Evolutionary conservation across 2,888 invertebrate genomes (phyloP), one percentile per base, ranked within the genome.

Genomic region (Aleiodes leptofemur): DNA sequence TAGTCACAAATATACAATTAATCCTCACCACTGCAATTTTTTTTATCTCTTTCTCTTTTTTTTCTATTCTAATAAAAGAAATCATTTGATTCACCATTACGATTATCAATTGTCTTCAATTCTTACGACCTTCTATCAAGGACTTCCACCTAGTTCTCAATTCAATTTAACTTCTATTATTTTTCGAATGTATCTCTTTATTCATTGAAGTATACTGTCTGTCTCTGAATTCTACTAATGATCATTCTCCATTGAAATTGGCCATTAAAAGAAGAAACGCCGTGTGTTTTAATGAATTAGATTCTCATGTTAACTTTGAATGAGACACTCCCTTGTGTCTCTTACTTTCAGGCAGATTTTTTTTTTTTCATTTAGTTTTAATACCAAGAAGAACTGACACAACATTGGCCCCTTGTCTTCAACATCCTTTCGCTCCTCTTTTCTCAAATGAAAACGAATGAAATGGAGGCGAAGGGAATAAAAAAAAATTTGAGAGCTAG

Each of bases 221-320:
- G 31, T 61, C n/a, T 43, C 14, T 43, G 23, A 7, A n/a, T 53
- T 55, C 56, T 66, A 43, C 64, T 72, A 66, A 72, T 72, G 72
- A 72, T 64, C 64, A 64, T 48, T 64, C 61, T 69, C 48, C 43
- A 43, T 43, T 43, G 43, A n/a, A 59, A 74, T 71, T 70, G 64
- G 64, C 53, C 38, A 64, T 74, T 70, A 56, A 64, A 53, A 48
- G 38, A 29, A 48, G 23, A 59, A n/a, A 57, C 29, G n/a, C 59
- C n/a, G 59, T 34, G 57, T 34, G 29, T 61, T 70, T 74, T 74
- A 74, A 74, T 75, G 75, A 72, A 75, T 75, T 72, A 50, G 50
- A 71, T 75, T 72, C 74, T 71, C 71, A 75, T 71, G 74, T 66
- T 69, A 29, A 64, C 48, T 7, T 11, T 16, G 29, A 14, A 6